Conservation (phyloP, 92 coral and sea anemone genomes). For the Palythoa heliodiscus region DNA sequence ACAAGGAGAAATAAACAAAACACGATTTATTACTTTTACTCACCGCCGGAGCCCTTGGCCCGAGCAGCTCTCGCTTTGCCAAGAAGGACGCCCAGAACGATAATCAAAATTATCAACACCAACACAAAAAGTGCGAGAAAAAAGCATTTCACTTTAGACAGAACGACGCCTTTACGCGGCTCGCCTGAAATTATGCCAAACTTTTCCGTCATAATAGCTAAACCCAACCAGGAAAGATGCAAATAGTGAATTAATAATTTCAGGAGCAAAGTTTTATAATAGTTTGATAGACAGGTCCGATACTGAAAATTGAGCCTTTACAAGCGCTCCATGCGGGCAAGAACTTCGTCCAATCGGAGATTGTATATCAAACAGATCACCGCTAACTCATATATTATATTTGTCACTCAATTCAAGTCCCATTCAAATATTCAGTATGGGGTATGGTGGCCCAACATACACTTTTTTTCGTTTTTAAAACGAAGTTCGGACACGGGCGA, state of each 20-base stretch:
- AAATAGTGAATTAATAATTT: too few species aligned
- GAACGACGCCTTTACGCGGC: background rate
- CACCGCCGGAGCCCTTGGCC: background rate
- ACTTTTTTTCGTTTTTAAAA: too few species aligned
- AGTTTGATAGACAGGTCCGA: conserved; percentile 1
- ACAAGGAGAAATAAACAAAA: background rate
- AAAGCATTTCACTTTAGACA: conserved; percentile 24
- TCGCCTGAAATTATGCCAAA: conserved; percentile 13
- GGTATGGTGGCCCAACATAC: too few species aligned
- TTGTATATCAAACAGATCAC: background rate
- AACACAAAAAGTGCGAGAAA: conserved; percentile 13
- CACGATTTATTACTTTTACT: background rate
- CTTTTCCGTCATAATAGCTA: conserved; percentile 7
- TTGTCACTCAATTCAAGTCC: too few species aligned
- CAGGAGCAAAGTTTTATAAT: background rate
- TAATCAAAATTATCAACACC: background rate
- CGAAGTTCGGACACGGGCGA: too few species aligned
- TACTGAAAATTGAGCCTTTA: background rate
- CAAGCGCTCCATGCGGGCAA: background rate
- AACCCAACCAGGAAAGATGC: background rate
- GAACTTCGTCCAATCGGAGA: background rate
- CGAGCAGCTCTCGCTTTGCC: conserved; percentile 13
- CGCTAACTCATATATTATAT: too few species aligned
- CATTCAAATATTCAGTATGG: too few species aligned
- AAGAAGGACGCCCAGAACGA: conserved; percentile 23